Base-by-base conservation (phyloP, 1,140 invertebrate genomes). In the Drosophila cardini region DNA sequence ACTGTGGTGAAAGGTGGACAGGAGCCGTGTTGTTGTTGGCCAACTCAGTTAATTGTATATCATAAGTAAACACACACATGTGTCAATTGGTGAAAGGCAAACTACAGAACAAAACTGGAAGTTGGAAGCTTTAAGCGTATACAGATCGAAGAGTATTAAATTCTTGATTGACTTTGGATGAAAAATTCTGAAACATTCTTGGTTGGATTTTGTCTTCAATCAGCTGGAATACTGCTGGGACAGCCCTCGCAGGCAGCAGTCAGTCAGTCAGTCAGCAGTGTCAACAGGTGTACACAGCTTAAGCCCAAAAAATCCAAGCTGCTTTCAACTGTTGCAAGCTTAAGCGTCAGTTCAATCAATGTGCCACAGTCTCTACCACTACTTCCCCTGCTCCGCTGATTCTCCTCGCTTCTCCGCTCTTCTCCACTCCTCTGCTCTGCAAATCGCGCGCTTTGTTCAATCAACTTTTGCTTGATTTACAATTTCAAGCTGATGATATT, bases 401-500 rank as follows among this genome's bases (percentile, higher is more conserved):
- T n/a, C n/a, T n/a, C n/a, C n/a, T n/a, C n/a, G n/a, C 16, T 4
- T 0, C 21, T 26, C 21, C 21, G 0, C 21, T 26, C 21, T 26
- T 26, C 21, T 26, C 5, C 3, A 26, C 21, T 26, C 13, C 8
- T 56, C n/a, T 40, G 21, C 21, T 26, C 21, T 26, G 15, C 11
- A 32, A 50, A 26, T 48, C 53, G 61, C 53, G 61, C 72, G 68
- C 76, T 84, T 84, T 80, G 77, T 84, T 80, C 84, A 89, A 89
- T 87, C 84, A 80, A 80, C 78, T 75, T 80, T 80, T 87, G 79
- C 77, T 87, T 80, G 70, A 87, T 82, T 82, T 82, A 87, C 79
- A 86, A 81, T 86, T 85, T 79, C 78, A 64, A 86, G 62, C 78
- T 81, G 83, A 79, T 87, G 82, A 86, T 78, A 81, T 83, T 87